phyloP scores from a whole-genome alignment of 2,113 vertebrate genomes.

The Aplodontia rufa region DNA sequence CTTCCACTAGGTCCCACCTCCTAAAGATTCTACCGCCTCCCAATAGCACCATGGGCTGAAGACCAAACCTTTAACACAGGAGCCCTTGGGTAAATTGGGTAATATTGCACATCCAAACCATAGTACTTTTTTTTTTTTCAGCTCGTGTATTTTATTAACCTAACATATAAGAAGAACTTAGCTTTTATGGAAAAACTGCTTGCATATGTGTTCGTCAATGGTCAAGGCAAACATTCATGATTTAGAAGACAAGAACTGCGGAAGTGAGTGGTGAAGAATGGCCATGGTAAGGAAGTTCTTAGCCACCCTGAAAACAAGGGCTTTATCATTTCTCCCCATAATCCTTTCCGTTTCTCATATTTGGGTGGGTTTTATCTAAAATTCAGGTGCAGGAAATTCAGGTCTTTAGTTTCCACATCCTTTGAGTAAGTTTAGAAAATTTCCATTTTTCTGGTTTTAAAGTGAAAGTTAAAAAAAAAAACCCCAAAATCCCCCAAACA shows the following conservation, averaged over 20 bases:
- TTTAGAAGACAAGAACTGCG: background rate
- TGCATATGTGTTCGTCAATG: background rate
- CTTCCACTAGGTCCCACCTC: background rate
- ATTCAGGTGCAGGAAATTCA: slow-evolving; percentile 45
- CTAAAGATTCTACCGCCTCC: background rate
- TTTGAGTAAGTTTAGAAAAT: slow-evolving; percentile 51
- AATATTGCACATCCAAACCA: background rate
- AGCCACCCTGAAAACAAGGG: slow-evolving; percentile 23
- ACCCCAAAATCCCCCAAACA: background rate
- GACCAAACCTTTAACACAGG: background rate
- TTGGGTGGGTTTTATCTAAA: slow-evolving; percentile 54
- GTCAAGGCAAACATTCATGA: background rate
- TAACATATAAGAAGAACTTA: background rate
- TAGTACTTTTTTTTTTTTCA: background rate
- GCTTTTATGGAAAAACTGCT: background rate
- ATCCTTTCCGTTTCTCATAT: slow-evolving; percentile 20
- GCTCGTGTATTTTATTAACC: background rate
- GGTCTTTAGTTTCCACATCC: slow-evolving; percentile 20
- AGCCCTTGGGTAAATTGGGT: background rate
- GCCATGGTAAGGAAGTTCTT: background rate
- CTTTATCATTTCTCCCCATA: background rate
- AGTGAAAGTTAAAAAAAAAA: background rate
- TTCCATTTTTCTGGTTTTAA: slow-evolving; percentile 31
- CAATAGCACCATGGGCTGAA: background rate
- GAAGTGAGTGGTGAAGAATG: background rate